Evolutionary conservation across 2,113 vertebrate genomes (phyloP).

Genomic region (Phylloscopus trochiloides): DNA sequence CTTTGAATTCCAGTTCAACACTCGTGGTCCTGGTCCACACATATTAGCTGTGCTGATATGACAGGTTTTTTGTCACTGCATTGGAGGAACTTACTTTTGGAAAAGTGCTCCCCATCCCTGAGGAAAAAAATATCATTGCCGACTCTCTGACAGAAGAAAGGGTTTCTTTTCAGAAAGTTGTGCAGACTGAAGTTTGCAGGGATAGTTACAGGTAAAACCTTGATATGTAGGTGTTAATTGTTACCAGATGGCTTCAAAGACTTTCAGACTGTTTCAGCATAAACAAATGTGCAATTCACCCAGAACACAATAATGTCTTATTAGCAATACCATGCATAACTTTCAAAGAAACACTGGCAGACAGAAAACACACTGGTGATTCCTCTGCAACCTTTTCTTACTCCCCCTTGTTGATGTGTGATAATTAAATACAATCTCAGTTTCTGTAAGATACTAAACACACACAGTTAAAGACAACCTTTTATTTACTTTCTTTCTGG

Average conservation of each 20-base stretch:
- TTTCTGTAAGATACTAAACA: neutral
- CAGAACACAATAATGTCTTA: neutral
- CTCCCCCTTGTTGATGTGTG: neutral
- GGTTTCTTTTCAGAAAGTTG: neutral
- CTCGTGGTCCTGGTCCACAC: neutral
- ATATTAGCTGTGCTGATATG: neutral
- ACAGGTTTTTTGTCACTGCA: neutral
- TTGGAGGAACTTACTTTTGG: neutral
- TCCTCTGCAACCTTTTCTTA: neutral
- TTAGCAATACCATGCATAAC: neutral
- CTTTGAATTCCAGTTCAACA: neutral
- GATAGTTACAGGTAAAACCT: neutral
- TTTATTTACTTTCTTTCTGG: neutral
- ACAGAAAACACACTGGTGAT: neutral
- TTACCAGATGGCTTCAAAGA: conserved; percentile 54
- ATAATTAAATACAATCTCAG: neutral
- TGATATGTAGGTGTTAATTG: conserved; percentile 50
- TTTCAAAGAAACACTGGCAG: conserved; percentile 2
- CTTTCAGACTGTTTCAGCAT: neutral
- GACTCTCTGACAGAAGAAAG: neutral
- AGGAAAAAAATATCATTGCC: neutral
- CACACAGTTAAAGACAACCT: neutral
- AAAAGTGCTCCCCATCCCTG: neutral
- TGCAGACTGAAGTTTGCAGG: neutral
- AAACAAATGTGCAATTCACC: neutral